Evolutionary conservation across 2,888 invertebrate genomes (phyloP).

Genomic region (Spatulosminthurus flaviceps): DNA sequence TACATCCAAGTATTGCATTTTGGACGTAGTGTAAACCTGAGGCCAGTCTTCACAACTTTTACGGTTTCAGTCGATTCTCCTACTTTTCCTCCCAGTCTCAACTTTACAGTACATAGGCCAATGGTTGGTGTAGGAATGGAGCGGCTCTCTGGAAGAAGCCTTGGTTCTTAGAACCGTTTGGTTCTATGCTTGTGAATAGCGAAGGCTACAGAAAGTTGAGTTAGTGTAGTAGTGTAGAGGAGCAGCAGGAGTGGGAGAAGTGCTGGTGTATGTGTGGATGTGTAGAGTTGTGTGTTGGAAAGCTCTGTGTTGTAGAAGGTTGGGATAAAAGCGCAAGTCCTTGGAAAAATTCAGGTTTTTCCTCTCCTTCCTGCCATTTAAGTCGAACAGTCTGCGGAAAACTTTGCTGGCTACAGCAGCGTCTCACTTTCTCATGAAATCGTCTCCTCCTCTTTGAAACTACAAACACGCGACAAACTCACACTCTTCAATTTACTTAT

Average conservation of each 20-base stretch:
- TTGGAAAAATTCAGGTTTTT: constrained; percentile 30
- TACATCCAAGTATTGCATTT: too few species aligned
- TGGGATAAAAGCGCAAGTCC: constrained; percentile 34
- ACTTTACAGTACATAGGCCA: too few species aligned
- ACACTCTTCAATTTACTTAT: constrained; percentile 18
- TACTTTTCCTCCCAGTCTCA: too few species aligned
- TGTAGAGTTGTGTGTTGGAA: not conserved
- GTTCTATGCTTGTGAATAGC: too few species aligned
- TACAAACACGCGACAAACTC: constrained; percentile 10
- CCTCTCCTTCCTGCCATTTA: constrained; percentile 20
- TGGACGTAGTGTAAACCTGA: too few species aligned
- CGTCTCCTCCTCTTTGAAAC: constrained; percentile 9
- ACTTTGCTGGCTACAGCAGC: constrained; percentile 29
- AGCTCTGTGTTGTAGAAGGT: not conserved
- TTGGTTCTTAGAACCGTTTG: too few species aligned
- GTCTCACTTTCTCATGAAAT: not conserved
- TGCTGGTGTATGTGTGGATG: not conserved
- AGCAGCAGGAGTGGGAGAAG: not conserved
- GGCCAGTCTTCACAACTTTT: too few species aligned
- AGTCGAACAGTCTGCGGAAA: constrained; percentile 38
- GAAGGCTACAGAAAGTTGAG: not conserved
- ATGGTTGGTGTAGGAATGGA: too few species aligned
- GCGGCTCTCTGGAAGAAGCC: too few species aligned
- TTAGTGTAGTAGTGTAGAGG: not conserved
- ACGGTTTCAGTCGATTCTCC: too few species aligned